Evolutionary conservation across 2,888 invertebrate genomes (phyloP).

Genomic region (Endomychus coccineus): DNA sequence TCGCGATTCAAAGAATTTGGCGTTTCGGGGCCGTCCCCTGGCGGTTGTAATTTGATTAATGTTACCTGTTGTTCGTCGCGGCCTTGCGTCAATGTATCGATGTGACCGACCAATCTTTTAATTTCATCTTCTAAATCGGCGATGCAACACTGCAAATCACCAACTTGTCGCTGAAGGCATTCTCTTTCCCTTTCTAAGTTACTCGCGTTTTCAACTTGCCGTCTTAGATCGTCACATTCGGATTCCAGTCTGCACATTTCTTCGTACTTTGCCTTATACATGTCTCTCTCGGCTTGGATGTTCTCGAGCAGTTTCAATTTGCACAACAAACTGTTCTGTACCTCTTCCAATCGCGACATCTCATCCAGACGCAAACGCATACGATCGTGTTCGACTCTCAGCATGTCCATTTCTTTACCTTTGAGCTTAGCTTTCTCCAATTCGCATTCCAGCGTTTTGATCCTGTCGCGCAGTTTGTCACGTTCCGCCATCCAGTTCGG

Average conservation of each 20-base stretch:
- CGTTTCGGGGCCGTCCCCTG: too few species aligned
- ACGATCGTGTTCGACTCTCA: constrained; percentile 37
- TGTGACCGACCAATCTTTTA: constrained; percentile 47
- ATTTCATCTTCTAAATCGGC: constrained; percentile 54
- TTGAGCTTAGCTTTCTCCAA: constrained; percentile 26
- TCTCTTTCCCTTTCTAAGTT: constrained; percentile 47
- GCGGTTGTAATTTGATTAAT: background rate
- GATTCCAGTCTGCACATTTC: constrained; percentile 31
- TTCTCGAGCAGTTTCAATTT: constrained; percentile 32
- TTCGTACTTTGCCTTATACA: constrained; percentile 34
- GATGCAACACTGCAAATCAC: constrained; percentile 49
- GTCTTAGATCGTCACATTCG: constrained; percentile 32
- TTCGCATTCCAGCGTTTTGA: constrained; percentile 30
- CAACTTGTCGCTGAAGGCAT: constrained; percentile 45
- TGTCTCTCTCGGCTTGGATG: constrained; percentile 37
- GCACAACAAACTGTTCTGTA: constrained; percentile 32
- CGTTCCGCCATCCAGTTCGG: constrained; percentile 26
- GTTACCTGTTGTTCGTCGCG: constrained; percentile 38
- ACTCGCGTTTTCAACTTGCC: constrained; percentile 34
- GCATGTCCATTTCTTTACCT: constrained; percentile 36
- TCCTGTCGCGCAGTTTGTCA: constrained; percentile 27
- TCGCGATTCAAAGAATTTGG: too few species aligned
- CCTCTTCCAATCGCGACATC: constrained; percentile 29
- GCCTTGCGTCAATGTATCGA: constrained; percentile 44
- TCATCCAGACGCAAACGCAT: constrained; percentile 31